A percentile compares a stretch with the other conserved stretches of the same genome.
phyloP scores from a whole-genome alignment of 2,113 vertebrate species.

The Phaethon lepturus region DNA sequence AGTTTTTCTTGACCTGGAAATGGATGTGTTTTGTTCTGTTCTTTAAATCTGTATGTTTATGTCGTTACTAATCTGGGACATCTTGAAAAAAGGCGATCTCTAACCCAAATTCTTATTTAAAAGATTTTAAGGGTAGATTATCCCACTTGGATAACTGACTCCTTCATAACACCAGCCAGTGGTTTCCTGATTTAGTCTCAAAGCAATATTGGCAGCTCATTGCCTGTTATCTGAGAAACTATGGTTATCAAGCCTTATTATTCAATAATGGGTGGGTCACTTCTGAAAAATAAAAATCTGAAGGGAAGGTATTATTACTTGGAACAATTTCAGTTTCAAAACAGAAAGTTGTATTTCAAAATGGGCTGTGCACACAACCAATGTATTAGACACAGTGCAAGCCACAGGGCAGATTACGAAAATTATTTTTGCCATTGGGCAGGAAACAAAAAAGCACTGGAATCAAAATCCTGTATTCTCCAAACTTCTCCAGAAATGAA shows the following conservation, averaged over 20 bases:
- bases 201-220: not conserved
- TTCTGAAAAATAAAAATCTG: slow-evolving; percentile 15
- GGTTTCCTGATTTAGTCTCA: not conserved
- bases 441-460: not conserved
- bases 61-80: not conserved
- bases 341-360: slow-evolving; percentile 27
- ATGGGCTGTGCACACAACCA: not conserved
- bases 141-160: not conserved
- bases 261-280: slow-evolving; percentile 25
- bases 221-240: slow-evolving; percentile 16
- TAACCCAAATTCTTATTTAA: not conserved
- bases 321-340: slow-evolving; percentile 8
- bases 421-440: not conserved
- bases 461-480: not conserved
- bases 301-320: slow-evolving; percentile 29
- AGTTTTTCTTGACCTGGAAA: slow-evolving; percentile 17
- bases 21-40: not conserved
- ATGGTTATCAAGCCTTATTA: slow-evolving; percentile 17
- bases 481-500: not conserved
- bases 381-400: not conserved
- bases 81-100: not conserved
- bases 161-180: not conserved
- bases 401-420: not conserved
- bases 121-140: not conserved
- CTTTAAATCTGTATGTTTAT: not conserved